phyloP scores from a whole-genome alignment of 2,797 vertebrate genomes.

The Acropternis orthonyx region DNA sequence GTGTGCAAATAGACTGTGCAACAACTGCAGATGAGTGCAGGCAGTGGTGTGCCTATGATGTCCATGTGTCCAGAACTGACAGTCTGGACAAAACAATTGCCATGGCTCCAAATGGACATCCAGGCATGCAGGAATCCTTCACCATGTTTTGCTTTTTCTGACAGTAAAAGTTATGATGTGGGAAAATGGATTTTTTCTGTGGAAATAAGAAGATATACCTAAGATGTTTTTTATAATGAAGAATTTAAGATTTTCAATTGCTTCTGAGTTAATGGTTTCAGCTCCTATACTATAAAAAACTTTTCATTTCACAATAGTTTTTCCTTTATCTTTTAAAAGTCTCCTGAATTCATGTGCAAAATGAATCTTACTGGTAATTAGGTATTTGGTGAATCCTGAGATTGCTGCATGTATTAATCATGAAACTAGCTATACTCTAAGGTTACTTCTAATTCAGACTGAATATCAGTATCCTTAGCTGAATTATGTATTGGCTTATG shows the following conservation, averaged over 20 bases:
- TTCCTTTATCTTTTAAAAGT: neutral
- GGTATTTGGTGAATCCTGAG: neutral
- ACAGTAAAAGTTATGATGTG: neutral
- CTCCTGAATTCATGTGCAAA: neutral
- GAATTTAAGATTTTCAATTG: neutral
- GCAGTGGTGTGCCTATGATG: neutral
- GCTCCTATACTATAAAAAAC: neutral
- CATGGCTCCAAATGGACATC: neutral
- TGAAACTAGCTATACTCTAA: neutral
- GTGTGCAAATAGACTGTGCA: neutral
- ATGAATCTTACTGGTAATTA: neutral
- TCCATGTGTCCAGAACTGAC: neutral
- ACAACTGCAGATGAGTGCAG: neutral
- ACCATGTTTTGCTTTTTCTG: neutral
- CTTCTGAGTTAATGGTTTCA: neutral
- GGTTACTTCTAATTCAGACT: constrained; percentile 7
- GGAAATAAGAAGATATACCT: neutral
- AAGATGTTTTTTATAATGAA: neutral
- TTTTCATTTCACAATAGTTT: neutral
- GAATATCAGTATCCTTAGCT: constrained; percentile 33
- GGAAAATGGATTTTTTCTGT: neutral
- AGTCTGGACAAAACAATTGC: neutral
- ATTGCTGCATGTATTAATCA: neutral
- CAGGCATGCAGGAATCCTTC: neutral
- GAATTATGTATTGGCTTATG: constrained; percentile 10